Percentiles rank a stretch among this genome's conserved stretches.
phyloP scores from a whole-genome alignment of 2,888 invertebrate genomes.

The Epicampocera succincta region DNA sequence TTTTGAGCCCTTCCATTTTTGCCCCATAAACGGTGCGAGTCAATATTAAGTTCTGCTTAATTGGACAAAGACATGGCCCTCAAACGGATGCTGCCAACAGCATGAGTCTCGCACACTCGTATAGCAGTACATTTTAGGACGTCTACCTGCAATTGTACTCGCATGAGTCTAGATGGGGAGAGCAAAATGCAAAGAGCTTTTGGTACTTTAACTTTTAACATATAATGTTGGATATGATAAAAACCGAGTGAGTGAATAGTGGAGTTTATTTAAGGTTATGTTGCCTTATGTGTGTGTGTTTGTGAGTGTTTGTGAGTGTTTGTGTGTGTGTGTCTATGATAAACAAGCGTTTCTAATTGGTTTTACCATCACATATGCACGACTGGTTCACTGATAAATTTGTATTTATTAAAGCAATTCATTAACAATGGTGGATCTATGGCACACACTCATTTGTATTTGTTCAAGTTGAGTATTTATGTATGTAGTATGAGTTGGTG shows the following conservation, averaged over 20 bases:
- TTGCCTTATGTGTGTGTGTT: not conserved
- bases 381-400: slow-evolving; percentile 76
- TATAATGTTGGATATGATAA: slow-evolving; percentile 19
- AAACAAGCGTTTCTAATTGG: slow-evolving; percentile 75
- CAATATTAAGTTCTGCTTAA: too few relatives aligned
- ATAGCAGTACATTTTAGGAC: too few relatives aligned
- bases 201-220: slow-evolving; percentile 52
- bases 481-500: too few relatives aligned
- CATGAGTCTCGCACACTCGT: too few relatives aligned
- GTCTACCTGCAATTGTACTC: too few relatives aligned
- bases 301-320: slow-evolving; percentile 4
- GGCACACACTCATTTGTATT: slow-evolving; percentile 20
- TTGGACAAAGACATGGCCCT: too few relatives aligned
- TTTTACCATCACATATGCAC: slow-evolving; percentile 75
- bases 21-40: too few relatives aligned
- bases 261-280: slow-evolving; percentile 41
- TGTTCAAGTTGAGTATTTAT: slow-evolving; percentile 4
- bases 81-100: too few relatives aligned
- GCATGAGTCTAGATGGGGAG: slow-evolving; percentile 11
- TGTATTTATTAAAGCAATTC: slow-evolving; percentile 77
- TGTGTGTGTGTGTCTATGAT: slow-evolving; percentile 51
- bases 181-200: slow-evolving; percentile 31
- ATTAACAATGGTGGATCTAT: slow-evolving; percentile 73
- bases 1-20: too few relatives aligned
- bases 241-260: not conserved